Evolutionary conservation across 1,140 invertebrate genomes (phyloP).

Genomic region (Delia radicum): DNA sequence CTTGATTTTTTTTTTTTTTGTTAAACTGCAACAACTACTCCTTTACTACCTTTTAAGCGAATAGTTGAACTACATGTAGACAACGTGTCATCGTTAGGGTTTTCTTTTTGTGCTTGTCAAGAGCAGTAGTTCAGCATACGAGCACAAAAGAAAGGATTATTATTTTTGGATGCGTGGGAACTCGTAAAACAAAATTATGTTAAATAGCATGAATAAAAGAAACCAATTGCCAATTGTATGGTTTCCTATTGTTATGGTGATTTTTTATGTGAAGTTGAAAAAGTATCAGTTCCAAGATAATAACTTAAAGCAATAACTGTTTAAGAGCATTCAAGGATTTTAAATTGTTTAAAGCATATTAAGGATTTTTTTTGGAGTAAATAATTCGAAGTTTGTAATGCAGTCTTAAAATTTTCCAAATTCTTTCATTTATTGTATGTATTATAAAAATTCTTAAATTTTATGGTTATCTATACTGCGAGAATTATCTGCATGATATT

Average conservation of each 20-base stretch:
- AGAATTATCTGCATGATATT: too few relatives aligned
- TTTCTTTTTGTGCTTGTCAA: neutral
- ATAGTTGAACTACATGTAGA: too few relatives aligned
- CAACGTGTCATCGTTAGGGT: conserved; percentile 13
- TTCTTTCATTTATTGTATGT: too few relatives aligned
- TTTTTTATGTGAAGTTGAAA: neutral
- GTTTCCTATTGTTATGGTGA: neutral
- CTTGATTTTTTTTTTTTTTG: neutral
- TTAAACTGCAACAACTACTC: neutral
- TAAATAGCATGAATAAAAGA: neutral
- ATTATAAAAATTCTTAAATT: too few relatives aligned
- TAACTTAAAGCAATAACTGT: too few relatives aligned
- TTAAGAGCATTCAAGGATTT: too few relatives aligned
- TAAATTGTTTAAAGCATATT: too few relatives aligned
- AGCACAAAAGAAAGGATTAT: neutral
- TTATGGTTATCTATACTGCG: too few relatives aligned
- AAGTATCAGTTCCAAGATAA: neutral
- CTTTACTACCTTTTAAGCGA: neutral
- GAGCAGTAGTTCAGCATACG: neutral
- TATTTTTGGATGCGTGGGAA: conserved; percentile 8
- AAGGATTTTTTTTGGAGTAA: too few relatives aligned
- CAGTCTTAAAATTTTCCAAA: too few relatives aligned
- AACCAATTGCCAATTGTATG: conserved; percentile 18
- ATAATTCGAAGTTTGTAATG: too few relatives aligned
- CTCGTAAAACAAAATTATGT: neutral